Base-by-base conservation (phyloP, 2,113 vertebrate species). In the Ophthalmolycus amberensis region DNA sequence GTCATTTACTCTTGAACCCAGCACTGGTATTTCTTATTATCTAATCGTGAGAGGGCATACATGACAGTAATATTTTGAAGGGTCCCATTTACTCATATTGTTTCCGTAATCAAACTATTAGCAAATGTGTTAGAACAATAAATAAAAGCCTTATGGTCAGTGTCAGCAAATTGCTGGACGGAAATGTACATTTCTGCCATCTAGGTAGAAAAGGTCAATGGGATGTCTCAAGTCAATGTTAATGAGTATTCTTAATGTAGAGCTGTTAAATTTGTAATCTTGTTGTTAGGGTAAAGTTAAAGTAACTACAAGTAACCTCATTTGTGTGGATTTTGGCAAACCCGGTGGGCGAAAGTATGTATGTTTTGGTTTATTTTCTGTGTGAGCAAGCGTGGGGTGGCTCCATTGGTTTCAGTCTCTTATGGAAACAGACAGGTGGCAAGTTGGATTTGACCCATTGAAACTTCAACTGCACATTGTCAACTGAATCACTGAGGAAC, bases 1-100 rank as follows among this genome's bases (percentile, higher is more conserved):
- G 27, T 80, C 58, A 25, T 75, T 77, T 78, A 46, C 62, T 27
- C 9, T 69, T 1, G 58, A 27, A 60, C 29, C 8, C 44, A 58
- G 7, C 12, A 50, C 20, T 20, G n/a, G n/a, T n/a, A 40, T 9
- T 63, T 38, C 5, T 63, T 25, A 34, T 34, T 27, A 20, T 32
- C 65, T 62, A 59, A 12, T 32, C 16, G 25, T 34, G 27, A 54
- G 42, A 6, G 46, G 46, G 9, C 16, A 25, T 18, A 71, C 22
- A 4, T 16, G 11, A 20, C n/a, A 56, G 25, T 37, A 6, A 63
- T 6, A 1, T 44, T 52, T 29, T 11, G 0, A 18, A 52, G 14
- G 9, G 5, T 12, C 50, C 0, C 1, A 27, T 38, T 34, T 9
- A 65, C 6, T 44, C 38, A 10, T 58, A 9, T 9, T 46, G 6